phyloP scores from a whole-genome alignment of 1,140 invertebrate genomes.

The Neodiprion lecontei region DNA sequence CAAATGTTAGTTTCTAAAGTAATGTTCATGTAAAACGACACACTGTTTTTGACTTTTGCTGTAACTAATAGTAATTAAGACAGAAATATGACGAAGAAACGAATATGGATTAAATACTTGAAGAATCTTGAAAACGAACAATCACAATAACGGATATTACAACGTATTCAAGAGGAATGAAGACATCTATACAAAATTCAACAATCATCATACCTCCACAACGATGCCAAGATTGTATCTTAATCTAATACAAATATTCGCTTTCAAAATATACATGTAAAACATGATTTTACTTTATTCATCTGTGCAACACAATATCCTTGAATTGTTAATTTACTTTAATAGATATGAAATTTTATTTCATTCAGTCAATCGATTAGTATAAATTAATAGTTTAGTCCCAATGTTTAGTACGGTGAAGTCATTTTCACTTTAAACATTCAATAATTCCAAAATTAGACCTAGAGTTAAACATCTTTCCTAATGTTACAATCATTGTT shows the following conservation, averaged over 20 bases:
- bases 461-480: not conserved
- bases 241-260: conserved; percentile 51
- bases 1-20: conserved; percentile 2
- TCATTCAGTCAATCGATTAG: not conserved
- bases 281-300: conserved; percentile 53
- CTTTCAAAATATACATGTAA: conserved; percentile 49
- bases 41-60: not conserved
- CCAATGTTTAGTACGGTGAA: no score
- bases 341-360: not conserved
- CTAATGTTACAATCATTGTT: not conserved
- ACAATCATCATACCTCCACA: conserved; percentile 35
- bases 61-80: not conserved
- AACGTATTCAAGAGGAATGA: conserved; percentile 27
- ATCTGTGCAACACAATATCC: conserved; percentile 51
- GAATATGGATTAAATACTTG: not conserved
- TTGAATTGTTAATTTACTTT: conserved; percentile 28
- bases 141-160: conserved; percentile 10
- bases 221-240: conserved; percentile 54
- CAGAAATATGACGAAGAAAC: not conserved
- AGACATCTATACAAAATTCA: conserved; percentile 30
- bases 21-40: not conserved
- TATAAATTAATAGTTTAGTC: not conserved
- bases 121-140: conserved; percentile 16
- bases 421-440: not conserved
- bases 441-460: not conserved